phyloP scores from a whole-genome alignment of 2,888 invertebrate species.

The Drosophila nr. perissopoda region DNA sequence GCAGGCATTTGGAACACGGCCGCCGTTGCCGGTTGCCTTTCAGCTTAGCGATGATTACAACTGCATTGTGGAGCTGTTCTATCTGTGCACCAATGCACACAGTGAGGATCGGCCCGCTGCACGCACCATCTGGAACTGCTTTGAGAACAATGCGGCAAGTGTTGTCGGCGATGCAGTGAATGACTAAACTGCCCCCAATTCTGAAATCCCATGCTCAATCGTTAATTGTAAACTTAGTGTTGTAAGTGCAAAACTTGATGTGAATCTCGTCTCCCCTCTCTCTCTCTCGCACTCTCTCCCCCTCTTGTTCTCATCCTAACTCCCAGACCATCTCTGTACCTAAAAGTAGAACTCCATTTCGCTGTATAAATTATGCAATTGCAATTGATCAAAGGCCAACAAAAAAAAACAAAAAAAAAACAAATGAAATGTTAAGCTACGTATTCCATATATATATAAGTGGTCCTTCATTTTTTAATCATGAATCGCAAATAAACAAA shows the following conservation, averaged over 20 bases:
- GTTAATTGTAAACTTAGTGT: conserved; percentile 20
- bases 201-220: conserved; percentile 3
- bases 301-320: too few relatives aligned
- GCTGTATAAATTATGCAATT: conserved; percentile 40
- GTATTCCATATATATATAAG: conserved; percentile 32
- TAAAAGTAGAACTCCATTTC: conserved; percentile 17
- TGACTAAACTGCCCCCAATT: conserved; percentile 22
- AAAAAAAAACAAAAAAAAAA: not conserved
- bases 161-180: conserved; percentile 18
- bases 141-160: conserved; percentile 60
- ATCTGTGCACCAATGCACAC: conserved; percentile 88
- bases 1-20: conserved; percentile 87
- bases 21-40: conserved; percentile 88
- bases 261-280: not conserved
- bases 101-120: conserved; percentile 88
- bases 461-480: conserved; percentile 19
- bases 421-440: conserved; percentile 1
- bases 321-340: conserved; percentile 9
- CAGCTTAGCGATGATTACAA: conserved; percentile 87
- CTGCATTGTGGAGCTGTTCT: conserved; percentile 89
- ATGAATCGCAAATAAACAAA: conserved; percentile 30
- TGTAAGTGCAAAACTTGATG: not conserved
- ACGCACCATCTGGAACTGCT: conserved; percentile 82
- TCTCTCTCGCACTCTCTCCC: not conserved
- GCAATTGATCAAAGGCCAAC: conserved; percentile 6